These are phyloP conservation scores for Muscidifurax raptorellus DNA, from an alignment of 1,140 invertebrate genomes.

Conservation along the genomic window DNA sequence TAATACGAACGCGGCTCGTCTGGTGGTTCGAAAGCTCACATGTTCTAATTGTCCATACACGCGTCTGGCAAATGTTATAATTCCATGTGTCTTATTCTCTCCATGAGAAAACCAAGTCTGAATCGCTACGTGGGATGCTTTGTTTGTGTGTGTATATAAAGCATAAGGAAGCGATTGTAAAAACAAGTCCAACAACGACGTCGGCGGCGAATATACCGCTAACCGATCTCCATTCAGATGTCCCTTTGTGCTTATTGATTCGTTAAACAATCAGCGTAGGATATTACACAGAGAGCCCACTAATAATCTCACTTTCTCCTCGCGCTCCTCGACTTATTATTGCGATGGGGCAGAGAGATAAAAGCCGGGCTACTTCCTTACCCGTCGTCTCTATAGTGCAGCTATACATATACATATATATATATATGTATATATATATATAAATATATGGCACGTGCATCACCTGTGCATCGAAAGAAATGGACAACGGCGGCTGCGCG, in stretches of 20 bases:
- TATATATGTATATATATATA: too few relatives aligned
- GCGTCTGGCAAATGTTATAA: neutral
- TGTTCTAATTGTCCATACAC: neutral
- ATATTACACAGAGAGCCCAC: too few relatives aligned
- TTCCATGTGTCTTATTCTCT: neutral
- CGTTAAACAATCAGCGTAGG: neutral
- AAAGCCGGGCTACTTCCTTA: neutral
- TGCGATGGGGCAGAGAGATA: neutral
- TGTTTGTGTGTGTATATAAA: neutral
- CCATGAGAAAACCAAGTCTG: neutral
- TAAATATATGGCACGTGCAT: neutral
- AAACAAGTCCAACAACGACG: neutral
- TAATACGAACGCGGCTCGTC: neutral
- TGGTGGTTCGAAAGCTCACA: neutral
- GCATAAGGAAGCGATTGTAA: neutral
- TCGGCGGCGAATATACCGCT: neutral
- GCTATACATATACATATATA: too few relatives aligned
- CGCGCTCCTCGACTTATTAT: neutral
- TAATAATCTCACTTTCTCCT: constrained; percentile 1
- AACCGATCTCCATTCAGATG: neutral
- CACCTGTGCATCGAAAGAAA: neutral
- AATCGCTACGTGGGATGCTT: neutral
- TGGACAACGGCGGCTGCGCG: neutral
- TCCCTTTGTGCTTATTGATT: neutral
- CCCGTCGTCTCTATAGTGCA: neutral